These are phyloP conservation scores for Centropyge bicolor DNA, from an alignment of 2,797 vertebrate genomes.

Conservation along the genomic window DNA sequence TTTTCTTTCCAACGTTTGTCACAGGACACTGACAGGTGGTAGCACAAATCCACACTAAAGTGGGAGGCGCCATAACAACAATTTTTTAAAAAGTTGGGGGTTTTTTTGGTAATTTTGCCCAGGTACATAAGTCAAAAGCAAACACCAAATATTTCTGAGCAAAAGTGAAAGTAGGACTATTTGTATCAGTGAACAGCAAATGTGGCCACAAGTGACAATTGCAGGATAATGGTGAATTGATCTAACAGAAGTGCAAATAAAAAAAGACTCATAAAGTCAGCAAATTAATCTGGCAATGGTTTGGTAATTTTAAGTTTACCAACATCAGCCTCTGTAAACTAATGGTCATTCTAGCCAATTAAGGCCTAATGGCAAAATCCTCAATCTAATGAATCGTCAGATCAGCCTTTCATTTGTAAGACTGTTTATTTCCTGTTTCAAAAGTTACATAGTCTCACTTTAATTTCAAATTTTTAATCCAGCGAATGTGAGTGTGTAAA, in stretches of 20 bases:
- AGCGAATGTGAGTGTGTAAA: neutral
- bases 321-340: neutral
- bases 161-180: too few species aligned
- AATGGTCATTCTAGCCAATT: neutral
- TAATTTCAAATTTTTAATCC: neutral
- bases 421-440: neutral
- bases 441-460: neutral
- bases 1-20: neutral
- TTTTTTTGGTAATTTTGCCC: neutral
- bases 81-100: too few species aligned
- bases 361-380: neutral
- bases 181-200: too few species aligned
- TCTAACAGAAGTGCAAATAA: neutral
- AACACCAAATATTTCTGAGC: neutral
- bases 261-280: neutral
- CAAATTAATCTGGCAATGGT: neutral
- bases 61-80: neutral
- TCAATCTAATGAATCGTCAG: neutral
- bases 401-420: neutral
- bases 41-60: neutral
- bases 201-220: neutral
- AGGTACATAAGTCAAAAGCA: neutral
- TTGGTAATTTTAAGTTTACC: neutral
- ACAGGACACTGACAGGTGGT: neutral
- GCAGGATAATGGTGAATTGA: neutral